A percentile compares a stretch with the other conserved stretches of the same genome.
Conservation (phyloP, 2,797 vertebrate genomes). For the Loris lydekkerianus region DNA sequence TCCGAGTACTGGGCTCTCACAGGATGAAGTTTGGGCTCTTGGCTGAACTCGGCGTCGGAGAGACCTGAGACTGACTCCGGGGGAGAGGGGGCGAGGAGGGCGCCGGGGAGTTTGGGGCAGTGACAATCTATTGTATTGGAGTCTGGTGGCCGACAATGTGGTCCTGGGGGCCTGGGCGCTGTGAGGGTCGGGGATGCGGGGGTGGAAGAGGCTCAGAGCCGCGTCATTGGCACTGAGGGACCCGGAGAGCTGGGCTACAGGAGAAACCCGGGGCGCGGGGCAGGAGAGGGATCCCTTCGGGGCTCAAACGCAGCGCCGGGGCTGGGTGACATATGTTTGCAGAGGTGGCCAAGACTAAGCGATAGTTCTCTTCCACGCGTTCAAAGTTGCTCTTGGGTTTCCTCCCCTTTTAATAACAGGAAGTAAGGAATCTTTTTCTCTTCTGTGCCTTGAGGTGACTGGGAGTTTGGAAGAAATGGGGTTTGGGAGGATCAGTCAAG, state of each 20-base stretch:
- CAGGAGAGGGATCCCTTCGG: not conserved
- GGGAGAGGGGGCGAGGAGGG: not conserved
- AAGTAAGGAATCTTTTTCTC: slow-evolving; percentile 68
- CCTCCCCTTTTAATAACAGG: slow-evolving; percentile 68
- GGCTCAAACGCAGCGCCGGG: not conserved
- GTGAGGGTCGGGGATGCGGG: slow-evolving; percentile 9
- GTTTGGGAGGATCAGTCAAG: not conserved
- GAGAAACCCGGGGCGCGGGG: not conserved
- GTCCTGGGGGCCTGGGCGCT: slow-evolving; percentile 34
- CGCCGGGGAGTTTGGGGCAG: not conserved
- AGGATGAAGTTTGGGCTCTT: slow-evolving; percentile 76
- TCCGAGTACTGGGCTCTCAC: slow-evolving; percentile 89
- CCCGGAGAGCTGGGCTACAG: not conserved
- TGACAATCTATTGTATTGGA: slow-evolving; percentile 82
- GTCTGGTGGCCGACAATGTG: slow-evolving; percentile 63
- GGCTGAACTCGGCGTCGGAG: slow-evolving; percentile 41
- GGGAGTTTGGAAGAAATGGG: slow-evolving; percentile 41
- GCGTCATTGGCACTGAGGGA: not conserved
- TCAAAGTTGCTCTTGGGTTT: slow-evolving; percentile 75
- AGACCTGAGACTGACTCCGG: not conserved
- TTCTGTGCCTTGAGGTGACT: slow-evolving; percentile 57
- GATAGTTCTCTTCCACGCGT: slow-evolving; percentile 61
- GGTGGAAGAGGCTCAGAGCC: not conserved
- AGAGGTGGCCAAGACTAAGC: slow-evolving; percentile 40
- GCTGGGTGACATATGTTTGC: slow-evolving; percentile 83